Evolutionary conservation across 2,888 invertebrate genomes (phyloP), one percentile per base, ranked within the genome.

Genomic region (Megaustenia siamemsis): DNA sequence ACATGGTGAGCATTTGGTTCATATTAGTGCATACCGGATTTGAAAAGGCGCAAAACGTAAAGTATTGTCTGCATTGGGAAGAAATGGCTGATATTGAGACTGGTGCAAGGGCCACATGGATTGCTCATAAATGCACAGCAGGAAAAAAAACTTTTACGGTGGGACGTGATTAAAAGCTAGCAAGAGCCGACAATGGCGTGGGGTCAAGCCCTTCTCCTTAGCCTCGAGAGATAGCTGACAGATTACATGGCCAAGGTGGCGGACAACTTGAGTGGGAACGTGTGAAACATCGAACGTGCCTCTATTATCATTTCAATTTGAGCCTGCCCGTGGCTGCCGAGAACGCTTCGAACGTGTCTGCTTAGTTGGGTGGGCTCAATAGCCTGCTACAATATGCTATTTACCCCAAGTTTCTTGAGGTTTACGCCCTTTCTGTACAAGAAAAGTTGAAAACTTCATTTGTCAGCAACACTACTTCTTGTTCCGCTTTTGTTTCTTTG

Each of bases 231-330:
- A 43, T 43, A 43, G 43, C 69, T 43, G 43, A 40, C 40, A 43
- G 69, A 12, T 71, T 43, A 40, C 69, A 43, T 35, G 43, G 28
- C n/a, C n/a, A 18, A 43, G 40, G 40, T 21, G 24, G 40, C 18
- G 68, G 24, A 71, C 69, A 43, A 40, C 43, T 40, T 43, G n/a
- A 40, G 24, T 40, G 18, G 5, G 43, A 71, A 71, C 43, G 69
- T 71, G 69, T 43, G 69, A 71, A 71, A 71, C 12, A 40, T 43
- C 69, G 69, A 40, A 71, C 69, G 69, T 71, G 69, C 69, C 43
- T 24, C n/a, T 43, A 18, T 71, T 71, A 43, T 71, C n/a, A 18
- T 71, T 71, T 43, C 69, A 21, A 0, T 24, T 21, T 43, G 69
- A 71, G n/a, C 24, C n/a, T n/a, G 43, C 69, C 10, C 15, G n/a